Percentiles rank a stretch among this genome's conserved stretches.
phyloP scores from a whole-genome alignment of 2,888 invertebrate genomes.

The Perdita meconis region DNA sequence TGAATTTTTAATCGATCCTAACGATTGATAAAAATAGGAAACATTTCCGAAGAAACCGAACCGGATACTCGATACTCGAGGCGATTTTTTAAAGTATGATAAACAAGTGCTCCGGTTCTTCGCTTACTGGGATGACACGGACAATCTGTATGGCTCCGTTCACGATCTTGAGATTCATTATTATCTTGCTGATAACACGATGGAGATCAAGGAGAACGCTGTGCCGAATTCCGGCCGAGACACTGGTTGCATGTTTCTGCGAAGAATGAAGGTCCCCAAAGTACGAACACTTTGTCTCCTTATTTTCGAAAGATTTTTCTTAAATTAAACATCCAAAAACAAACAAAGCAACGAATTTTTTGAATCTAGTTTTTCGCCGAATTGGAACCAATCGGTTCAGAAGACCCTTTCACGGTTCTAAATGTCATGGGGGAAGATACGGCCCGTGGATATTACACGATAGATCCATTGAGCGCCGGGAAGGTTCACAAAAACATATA shows the following conservation, averaged over 20 bases:
- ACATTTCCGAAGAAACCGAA: conserved; percentile 85
- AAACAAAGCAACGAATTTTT: conserved; percentile 12
- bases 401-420: conserved; percentile 85
- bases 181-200: conserved; percentile 94
- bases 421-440: conserved; percentile 87
- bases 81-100: conserved; percentile 93
- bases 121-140: conserved; percentile 96
- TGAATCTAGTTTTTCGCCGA: conserved; percentile 55
- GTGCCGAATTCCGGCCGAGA: conserved; percentile 89
- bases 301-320: background rate
- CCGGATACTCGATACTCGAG: conserved; percentile 88
- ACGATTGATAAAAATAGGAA: conserved; percentile 33
- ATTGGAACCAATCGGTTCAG: conserved; percentile 83
- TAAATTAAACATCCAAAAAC: background rate
- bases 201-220: conserved; percentile 92
- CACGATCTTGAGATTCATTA: conserved; percentile 93
- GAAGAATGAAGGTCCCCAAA: conserved; percentile 91
- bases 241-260: conserved; percentile 90
- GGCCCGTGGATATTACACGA: conserved; percentile 85
- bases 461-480: conserved; percentile 86
- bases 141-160: conserved; percentile 90
- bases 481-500: conserved; percentile 85
- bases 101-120: conserved; percentile 91
- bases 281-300: conserved; percentile 81
- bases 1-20: background rate